A percentile compares a stretch with the other conserved stretches of the same genome.
These are phyloP conservation scores for Hyles lineata DNA, from an alignment of 2,888 invertebrate species.

Conservation along the genomic window DNA sequence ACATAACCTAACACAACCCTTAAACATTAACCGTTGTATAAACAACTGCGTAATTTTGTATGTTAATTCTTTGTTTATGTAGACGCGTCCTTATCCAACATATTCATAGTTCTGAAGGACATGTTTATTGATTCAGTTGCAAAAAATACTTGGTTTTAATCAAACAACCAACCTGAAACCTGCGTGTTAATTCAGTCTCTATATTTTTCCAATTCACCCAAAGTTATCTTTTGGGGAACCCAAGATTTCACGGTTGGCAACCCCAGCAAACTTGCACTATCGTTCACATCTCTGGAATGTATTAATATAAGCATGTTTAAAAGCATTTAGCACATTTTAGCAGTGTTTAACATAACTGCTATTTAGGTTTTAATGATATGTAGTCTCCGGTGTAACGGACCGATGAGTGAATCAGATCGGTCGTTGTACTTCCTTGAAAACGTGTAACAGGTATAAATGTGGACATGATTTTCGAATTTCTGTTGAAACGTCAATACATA, in stretches of 20 bases:
- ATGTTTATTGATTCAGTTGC: too few relatives aligned
- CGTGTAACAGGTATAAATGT: constrained; percentile 18
- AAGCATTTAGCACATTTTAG: not conserved
- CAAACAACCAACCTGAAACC: too few relatives aligned
- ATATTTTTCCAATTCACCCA: too few relatives aligned
- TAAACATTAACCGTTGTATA: not conserved
- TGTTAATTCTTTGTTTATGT: not conserved
- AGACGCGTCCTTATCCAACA: too few relatives aligned
- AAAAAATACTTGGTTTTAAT: too few relatives aligned
- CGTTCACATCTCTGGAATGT: not conserved
- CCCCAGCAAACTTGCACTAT: not conserved
- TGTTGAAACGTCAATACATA: not conserved
- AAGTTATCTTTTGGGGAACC: too few relatives aligned
- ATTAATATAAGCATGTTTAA: not conserved
- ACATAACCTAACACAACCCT: constrained; percentile 21
- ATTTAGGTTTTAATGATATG: constrained; percentile 23
- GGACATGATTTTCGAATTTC: constrained; percentile 18
- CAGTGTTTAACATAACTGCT: not conserved
- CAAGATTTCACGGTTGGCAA: not conserved
- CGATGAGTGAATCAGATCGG: constrained; percentile 24
- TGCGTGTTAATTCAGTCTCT: too few relatives aligned
- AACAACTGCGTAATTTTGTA: not conserved
- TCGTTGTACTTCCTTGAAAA: constrained; percentile 23
- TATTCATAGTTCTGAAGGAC: too few relatives aligned
- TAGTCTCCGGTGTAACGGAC: constrained; percentile 16